Evolutionary conservation across 2,888 invertebrate species (phyloP), one percentile per base, ranked within the genome.

Genomic region (Augiades crinisus): DNA sequence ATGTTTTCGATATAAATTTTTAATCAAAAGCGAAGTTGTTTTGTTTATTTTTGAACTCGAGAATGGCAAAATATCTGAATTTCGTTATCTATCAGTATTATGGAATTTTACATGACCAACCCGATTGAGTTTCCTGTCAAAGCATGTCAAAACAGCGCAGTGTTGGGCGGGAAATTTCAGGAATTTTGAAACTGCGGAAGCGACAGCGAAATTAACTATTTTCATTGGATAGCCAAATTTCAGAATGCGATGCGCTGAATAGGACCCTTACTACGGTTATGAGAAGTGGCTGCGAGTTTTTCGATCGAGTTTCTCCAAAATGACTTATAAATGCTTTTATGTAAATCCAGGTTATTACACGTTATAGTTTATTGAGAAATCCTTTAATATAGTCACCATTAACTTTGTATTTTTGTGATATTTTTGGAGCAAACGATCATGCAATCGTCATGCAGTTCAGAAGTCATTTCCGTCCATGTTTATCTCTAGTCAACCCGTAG

Each of bases 141-240:
- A 55, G 46, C 47, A 37, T 54, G 58, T 54, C 59, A 60, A 53
- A 57, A 58, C 47, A 50, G 44, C 45, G 40, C 37, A 54, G 7
- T 34, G 36, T 40, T 50, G 53, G 47, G 40, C 54, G 40, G 58
- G 54, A 37, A 47, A 55, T 57, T 61, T 24, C 17, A 17, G 14
- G 24, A 37, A 30, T 43, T 44, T 58, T 54, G 54, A 52, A 55
- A 50, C 56, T 50, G 54, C 54, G 41, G 45, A 41, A 56, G 52
- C 54, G 61, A 60, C 65, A 55, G 55, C 56, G 49, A 66, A 68
- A 68, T 69, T 69, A 68, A 69, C 68, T 64, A 64, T 67, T 66
- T 67, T 65, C 61, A 62, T 65, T 65, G 62, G 56, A 63, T 59
- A 57, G 49, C 56, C 54, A 58, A 63, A 62, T 64, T 69, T 63